A percentile compares a stretch with the other conserved stretches of the same genome.
These are phyloP conservation scores for Fragum whitleyi DNA, from an alignment of 2,888 invertebrate genomes.

Conservation along the genomic window DNA sequence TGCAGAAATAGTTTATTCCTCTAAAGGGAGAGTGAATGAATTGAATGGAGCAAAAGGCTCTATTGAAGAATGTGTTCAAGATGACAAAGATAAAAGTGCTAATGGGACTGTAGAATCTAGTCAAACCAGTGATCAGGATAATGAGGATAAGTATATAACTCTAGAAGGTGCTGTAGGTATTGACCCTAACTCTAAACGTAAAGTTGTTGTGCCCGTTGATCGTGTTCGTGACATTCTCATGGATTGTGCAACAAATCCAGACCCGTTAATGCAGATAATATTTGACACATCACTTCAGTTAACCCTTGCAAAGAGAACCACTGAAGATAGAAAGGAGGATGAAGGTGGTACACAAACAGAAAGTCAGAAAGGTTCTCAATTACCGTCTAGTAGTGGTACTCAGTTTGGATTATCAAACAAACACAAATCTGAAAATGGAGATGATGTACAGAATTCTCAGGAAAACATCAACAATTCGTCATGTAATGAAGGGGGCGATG, in stretches of 20 bases:
- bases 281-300: constrained; percentile 55
- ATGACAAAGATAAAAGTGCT: neutral
- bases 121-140: neutral
- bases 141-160: neutral
- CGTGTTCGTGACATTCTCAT: constrained; percentile 33
- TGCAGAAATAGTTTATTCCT: neutral
- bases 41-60: neutral
- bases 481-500: neutral
- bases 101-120: neutral
- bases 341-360: neutral
- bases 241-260: constrained; percentile 50
- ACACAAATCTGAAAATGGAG: neutral
- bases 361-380: neutral
- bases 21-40: neutral
- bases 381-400: neutral
- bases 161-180: neutral
- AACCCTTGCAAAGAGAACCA: constrained; percentile 33
- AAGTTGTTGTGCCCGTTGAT: constrained; percentile 19
- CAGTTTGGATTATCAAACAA: too few relatives aligned
- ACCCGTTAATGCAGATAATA: constrained; percentile 53
- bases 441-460: neutral
- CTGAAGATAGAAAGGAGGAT: neutral
- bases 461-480: neutral
- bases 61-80: neutral
- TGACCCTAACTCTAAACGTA: neutral